Conservation (phyloP, 2,888 invertebrate genomes). For the Drosophila kanekoi region DNA sequence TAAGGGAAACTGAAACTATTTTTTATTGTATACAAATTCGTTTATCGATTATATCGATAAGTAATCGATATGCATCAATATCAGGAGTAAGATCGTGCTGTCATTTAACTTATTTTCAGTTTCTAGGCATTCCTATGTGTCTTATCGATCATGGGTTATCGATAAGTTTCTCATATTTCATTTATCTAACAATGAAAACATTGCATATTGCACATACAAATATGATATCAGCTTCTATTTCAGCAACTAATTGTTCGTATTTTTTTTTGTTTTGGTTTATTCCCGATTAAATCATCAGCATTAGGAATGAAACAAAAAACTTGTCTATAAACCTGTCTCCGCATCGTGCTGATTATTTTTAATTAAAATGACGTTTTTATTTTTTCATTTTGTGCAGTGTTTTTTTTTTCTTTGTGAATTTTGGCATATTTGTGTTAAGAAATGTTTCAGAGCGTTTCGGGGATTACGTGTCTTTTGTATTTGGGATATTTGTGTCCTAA, state of each 20-base stretch:
- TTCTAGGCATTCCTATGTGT: not conserved
- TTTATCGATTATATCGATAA: too few species aligned
- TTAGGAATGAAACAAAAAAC: conserved; percentile 23
- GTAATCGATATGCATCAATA: too few species aligned
- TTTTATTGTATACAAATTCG: too few species aligned
- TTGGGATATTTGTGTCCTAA: conserved; percentile 19
- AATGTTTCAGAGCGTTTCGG: not conserved
- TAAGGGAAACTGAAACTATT: too few species aligned
- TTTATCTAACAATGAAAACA: too few species aligned
- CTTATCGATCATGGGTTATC: not conserved
- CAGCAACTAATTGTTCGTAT: not conserved
- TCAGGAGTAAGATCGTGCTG: too few species aligned
- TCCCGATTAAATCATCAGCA: conserved; percentile 43
- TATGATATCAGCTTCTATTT: not conserved
- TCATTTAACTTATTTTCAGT: not conserved
- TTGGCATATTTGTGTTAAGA: not conserved
- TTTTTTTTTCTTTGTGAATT: not conserved
- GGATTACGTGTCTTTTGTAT: conserved; percentile 13
- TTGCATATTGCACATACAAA: not conserved
- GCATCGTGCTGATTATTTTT: conserved; percentile 20
- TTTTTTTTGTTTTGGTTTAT: conserved; percentile 1
- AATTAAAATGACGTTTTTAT: conserved; percentile 27
- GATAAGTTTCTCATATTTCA: not conserved
- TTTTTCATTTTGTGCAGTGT: not conserved
- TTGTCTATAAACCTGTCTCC: conserved; percentile 41